Conservation (phyloP, 2,113 vertebrate species). For the Irena cyanogastra region DNA sequence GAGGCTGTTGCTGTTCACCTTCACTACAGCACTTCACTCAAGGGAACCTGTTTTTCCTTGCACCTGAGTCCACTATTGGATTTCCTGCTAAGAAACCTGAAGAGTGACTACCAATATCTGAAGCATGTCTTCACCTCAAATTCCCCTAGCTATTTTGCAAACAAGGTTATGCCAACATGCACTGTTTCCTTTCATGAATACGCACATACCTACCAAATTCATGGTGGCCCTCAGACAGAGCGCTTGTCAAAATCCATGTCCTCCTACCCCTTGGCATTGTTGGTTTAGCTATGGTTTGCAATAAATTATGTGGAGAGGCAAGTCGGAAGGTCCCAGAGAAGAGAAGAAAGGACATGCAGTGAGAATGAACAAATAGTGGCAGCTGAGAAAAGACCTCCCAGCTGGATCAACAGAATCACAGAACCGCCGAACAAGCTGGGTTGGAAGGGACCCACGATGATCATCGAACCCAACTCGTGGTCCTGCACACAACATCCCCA, state of each 20-base stretch:
- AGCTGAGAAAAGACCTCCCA: neutral
- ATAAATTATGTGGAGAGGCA: neutral
- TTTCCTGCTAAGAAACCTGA: neutral
- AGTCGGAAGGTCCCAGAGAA: neutral
- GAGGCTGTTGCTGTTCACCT: neutral
- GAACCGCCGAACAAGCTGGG: neutral
- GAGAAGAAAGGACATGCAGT: neutral
- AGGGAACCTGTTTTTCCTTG: neutral
- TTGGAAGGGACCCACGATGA: neutral
- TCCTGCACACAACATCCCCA: accelerated
- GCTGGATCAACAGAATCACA: neutral
- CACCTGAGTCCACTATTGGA: neutral
- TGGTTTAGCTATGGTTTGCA: neutral
- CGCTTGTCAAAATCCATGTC: neutral
- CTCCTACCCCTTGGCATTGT: neutral
- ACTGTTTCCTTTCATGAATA: neutral
- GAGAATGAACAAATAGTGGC: neutral
- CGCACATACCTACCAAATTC: neutral
- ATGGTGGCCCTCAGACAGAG: neutral
- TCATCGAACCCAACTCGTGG: accelerated
- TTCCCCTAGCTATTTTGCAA: neutral
- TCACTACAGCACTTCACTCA: neutral
- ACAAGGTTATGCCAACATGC: neutral
- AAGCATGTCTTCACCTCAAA: neutral
- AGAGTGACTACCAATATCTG: accelerated